These are phyloP conservation scores for Catharus bicknelli DNA, from an alignment of 2,113 vertebrate species.

Conservation along the genomic window DNA sequence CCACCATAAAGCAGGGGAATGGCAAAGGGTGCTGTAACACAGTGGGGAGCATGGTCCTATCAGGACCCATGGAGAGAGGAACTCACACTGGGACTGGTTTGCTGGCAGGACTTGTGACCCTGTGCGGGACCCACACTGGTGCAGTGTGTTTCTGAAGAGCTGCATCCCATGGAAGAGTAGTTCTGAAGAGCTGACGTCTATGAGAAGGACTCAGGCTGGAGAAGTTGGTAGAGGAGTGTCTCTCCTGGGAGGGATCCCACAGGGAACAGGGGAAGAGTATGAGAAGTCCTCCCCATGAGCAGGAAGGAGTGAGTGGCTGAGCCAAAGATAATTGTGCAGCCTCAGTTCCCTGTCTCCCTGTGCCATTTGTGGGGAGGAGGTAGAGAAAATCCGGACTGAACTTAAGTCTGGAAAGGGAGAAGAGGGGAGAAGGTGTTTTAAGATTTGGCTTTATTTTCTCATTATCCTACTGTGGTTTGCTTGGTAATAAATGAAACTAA, in stretches of 20 bases:
- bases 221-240: background rate
- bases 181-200: background rate
- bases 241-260: background rate
- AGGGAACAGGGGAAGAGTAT: background rate
- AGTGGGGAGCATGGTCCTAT: background rate
- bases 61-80: background rate
- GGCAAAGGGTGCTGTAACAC: background rate
- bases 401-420: background rate
- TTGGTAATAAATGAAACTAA: background rate
- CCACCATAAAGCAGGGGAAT: background rate
- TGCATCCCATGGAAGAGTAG: background rate
- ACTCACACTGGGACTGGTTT: background rate
- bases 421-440: background rate
- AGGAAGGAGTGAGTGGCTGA: background rate
- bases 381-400: background rate
- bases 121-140: accelerated
- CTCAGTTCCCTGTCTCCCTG: background rate
- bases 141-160: background rate
- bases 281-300: background rate
- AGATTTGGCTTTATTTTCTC: background rate
- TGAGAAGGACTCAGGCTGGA: background rate
- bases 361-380: background rate
- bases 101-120: background rate
- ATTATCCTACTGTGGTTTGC: background rate
- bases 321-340: background rate